Evolutionary conservation across 2,888 invertebrate genomes (phyloP).

Genomic region (Boloria selene): DNA sequence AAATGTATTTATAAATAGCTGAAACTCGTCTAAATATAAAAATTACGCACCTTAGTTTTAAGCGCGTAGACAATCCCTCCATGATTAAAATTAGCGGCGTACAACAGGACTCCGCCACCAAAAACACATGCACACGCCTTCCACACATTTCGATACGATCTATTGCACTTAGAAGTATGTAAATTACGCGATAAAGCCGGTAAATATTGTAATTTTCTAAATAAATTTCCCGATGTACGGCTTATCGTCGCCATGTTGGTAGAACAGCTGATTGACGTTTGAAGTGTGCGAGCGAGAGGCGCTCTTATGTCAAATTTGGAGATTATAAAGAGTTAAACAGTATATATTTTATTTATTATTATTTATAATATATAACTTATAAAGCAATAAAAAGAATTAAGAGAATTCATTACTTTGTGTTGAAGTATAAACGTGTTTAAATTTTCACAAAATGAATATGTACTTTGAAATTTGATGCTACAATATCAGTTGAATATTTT

Average conservation of each 20-base stretch:
- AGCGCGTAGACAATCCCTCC: slow-evolving; percentile 71
- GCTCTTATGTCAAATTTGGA: slow-evolving; percentile 34
- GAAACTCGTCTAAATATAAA: slow-evolving; percentile 31
- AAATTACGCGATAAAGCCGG: slow-evolving; percentile 61
- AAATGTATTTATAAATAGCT: slow-evolving; percentile 31
- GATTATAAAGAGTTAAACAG: neutral
- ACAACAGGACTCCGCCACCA: slow-evolving; percentile 67
- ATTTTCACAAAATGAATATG: no score
- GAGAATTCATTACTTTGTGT: no score
- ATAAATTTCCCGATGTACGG: slow-evolving; percentile 70
- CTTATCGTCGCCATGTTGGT: slow-evolving; percentile 79
- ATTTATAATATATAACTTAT: neutral
- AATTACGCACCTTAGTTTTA: slow-evolving; percentile 69
- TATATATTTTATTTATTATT: no score
- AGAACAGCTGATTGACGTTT: slow-evolving; percentile 65
- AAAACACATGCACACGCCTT: slow-evolving; percentile 72
- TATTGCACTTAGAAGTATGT: slow-evolving; percentile 59
- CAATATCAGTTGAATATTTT: no score
- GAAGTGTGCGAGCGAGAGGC: slow-evolving; percentile 50
- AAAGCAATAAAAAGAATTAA: no score
- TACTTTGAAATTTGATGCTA: no score
- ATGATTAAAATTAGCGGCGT: slow-evolving; percentile 61
- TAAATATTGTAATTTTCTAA: slow-evolving; percentile 66
- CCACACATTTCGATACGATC: slow-evolving; percentile 57
- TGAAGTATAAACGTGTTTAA: no score